These are phyloP conservation scores for Augiades crinisus DNA, from an alignment of 2,888 invertebrate species.

Conservation along the genomic window DNA sequence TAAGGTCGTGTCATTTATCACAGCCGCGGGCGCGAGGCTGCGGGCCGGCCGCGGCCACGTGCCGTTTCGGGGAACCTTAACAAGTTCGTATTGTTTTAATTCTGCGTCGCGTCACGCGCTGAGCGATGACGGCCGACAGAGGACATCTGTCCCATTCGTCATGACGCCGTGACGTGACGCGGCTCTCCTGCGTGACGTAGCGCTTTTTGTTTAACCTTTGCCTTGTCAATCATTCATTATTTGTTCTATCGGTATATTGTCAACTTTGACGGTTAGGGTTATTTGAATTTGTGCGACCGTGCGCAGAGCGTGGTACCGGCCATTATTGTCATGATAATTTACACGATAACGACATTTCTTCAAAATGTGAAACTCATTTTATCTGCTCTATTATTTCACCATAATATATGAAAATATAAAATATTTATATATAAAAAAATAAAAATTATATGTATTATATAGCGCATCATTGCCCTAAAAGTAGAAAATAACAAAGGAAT, in stretches of 20 bases:
- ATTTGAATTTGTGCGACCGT: too few relatives aligned
- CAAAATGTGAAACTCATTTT: too few relatives aligned
- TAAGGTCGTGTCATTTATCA: constrained; percentile 17
- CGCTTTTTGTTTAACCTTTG: constrained; percentile 6
- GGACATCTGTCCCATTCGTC: constrained; percentile 2
- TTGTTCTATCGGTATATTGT: too few relatives aligned
- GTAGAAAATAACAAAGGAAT: too few relatives aligned
- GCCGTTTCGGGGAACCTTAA: neutral
- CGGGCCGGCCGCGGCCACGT: neutral
- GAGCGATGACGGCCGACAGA: neutral
- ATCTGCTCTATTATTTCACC: too few relatives aligned
- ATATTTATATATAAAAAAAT: too few relatives aligned
- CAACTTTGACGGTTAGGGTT: neutral
- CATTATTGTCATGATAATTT: too few relatives aligned
- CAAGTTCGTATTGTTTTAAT: neutral
- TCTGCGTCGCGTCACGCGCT: neutral
- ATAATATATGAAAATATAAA: too few relatives aligned
- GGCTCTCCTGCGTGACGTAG: neutral
- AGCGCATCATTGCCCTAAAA: too few relatives aligned
- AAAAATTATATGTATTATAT: too few relatives aligned
- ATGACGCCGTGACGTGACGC: neutral
- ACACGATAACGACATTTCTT: too few relatives aligned
- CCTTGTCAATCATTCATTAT: neutral
- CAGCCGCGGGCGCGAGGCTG: neutral
- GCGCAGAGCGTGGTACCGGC: too few relatives aligned